Conservation (phyloP, 2,888 invertebrate species). For the Griposia aprilina region DNA sequence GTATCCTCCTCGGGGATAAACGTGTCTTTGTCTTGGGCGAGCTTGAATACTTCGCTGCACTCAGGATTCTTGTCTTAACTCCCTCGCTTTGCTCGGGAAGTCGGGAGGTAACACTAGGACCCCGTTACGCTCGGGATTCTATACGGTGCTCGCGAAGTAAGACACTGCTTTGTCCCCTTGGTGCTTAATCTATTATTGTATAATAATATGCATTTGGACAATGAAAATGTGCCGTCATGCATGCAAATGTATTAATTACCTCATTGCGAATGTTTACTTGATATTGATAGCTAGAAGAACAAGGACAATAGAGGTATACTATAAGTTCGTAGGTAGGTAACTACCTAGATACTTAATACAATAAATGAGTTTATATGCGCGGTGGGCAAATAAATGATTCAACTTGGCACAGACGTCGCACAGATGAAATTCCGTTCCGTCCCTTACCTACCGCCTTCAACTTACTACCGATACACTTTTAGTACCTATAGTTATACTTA, state of each 20-base stretch:
- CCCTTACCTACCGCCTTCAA: not conserved
- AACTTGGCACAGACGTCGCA: not conserved
- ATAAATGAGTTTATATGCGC: not conserved
- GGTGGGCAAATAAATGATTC: not conserved
- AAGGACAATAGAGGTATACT: not conserved
- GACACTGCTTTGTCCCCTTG: too few species aligned
- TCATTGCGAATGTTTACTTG: not conserved
- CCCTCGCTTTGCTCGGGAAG: too few species aligned
- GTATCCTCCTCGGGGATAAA: too few species aligned
- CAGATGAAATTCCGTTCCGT: not conserved
- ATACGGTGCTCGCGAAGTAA: too few species aligned
- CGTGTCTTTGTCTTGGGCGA: too few species aligned
- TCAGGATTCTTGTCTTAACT: too few species aligned
- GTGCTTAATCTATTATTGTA: not conserved
- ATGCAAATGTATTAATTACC: slow-evolving; percentile 8
- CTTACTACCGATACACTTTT: not conserved
- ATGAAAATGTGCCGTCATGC: not conserved
- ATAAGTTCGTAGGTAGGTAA: not conserved
- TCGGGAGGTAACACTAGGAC: too few species aligned
- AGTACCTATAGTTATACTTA: not conserved
- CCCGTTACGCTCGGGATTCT: too few species aligned
- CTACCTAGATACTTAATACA: not conserved
- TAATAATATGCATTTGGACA: not conserved
- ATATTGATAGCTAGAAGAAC: not conserved
- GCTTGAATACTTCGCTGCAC: too few species aligned